These are phyloP conservation scores for Oscheius sp. DNA, from an alignment of 2,888 invertebrate genomes.

Conservation along the genomic window DNA sequence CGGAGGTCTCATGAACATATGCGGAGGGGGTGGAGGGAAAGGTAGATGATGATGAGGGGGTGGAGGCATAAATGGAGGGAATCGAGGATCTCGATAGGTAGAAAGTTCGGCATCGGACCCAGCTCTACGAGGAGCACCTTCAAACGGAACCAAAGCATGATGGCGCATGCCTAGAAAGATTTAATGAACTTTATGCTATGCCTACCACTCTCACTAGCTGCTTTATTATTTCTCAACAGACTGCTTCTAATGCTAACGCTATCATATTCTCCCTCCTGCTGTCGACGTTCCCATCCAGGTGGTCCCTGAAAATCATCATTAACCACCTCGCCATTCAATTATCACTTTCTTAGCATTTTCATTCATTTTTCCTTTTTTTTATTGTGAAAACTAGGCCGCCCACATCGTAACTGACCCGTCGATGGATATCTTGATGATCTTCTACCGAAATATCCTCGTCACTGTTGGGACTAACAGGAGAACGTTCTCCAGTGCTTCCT, in stretches of 20 bases:
- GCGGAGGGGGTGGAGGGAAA: slow-evolving; percentile 41
- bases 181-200: background rate
- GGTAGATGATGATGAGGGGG: slow-evolving; percentile 28
- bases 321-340: no score
- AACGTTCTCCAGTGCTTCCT: slow-evolving; percentile 43
- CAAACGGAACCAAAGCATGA: slow-evolving; percentile 42
- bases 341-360: background rate
- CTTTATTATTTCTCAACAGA: slow-evolving; percentile 44
- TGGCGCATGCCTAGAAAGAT: slow-evolving; percentile 37
- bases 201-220: slow-evolving; percentile 52
- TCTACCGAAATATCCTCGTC: slow-evolving; percentile 45
- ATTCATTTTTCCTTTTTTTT: background rate
- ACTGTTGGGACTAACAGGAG: slow-evolving; percentile 42
- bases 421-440: slow-evolving; percentile 38
- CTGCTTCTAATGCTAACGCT: slow-evolving; percentile 61
- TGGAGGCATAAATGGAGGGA: slow-evolving; percentile 45
- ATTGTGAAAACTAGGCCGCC: slow-evolving; percentile 20
- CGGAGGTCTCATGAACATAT: slow-evolving; percentile 68
- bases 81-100: slow-evolving; percentile 30
- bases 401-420: slow-evolving; percentile 11
- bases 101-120: slow-evolving; percentile 48
- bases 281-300: slow-evolving; percentile 54
- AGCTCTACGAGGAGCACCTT: slow-evolving; percentile 35
- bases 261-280: slow-evolving; percentile 69
- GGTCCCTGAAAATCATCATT: slow-evolving; percentile 6